Evolutionary conservation across 2,888 invertebrate species (phyloP).

Genomic region (Synanthedon formicaeformis): DNA sequence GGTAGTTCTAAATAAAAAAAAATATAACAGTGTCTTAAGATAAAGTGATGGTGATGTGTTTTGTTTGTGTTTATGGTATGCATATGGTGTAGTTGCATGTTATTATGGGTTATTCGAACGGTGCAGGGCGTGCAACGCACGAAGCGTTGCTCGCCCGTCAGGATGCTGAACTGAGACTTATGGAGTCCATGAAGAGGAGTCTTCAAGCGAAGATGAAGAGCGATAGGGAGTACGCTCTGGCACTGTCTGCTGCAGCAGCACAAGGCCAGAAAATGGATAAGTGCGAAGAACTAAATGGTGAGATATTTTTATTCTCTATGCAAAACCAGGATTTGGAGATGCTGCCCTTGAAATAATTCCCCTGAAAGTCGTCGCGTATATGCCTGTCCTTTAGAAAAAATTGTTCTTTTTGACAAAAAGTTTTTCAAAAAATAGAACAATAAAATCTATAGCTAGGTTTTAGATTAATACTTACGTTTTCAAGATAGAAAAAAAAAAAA

Average conservation of each 20-base stretch:
- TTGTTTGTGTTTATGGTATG: slow-evolving; percentile 57
- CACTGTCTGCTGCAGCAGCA: slow-evolving; percentile 82
- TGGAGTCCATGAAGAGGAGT: slow-evolving; percentile 92
- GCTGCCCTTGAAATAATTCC: too few species aligned
- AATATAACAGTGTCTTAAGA: slow-evolving; percentile 33
- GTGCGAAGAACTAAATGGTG: slow-evolving; percentile 78
- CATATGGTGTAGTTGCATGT: slow-evolving; percentile 38
- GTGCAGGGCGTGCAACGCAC: slow-evolving; percentile 90
- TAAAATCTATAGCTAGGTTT: too few species aligned
- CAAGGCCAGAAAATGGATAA: slow-evolving; percentile 89
- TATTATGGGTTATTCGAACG: slow-evolving; percentile 86
- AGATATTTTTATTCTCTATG: slow-evolving; percentile 10
- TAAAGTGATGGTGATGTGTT: slow-evolving; percentile 52
- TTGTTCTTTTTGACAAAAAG: too few species aligned
- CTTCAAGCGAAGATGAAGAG: slow-evolving; percentile 89
- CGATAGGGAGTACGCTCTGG: slow-evolving; percentile 91
- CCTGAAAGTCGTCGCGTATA: too few species aligned
- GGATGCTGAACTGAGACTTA: slow-evolving; percentile 90
- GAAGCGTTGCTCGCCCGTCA: slow-evolving; percentile 91
- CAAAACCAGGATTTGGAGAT: too few species aligned
- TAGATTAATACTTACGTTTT: too few species aligned
- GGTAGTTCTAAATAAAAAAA: slow-evolving; percentile 27
- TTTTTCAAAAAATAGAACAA: too few species aligned
- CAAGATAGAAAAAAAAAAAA: too few species aligned
- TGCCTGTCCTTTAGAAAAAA: too few species aligned